Conservation (phyloP, 2,888 invertebrate genomes). For the Eulithis prunata region DNA sequence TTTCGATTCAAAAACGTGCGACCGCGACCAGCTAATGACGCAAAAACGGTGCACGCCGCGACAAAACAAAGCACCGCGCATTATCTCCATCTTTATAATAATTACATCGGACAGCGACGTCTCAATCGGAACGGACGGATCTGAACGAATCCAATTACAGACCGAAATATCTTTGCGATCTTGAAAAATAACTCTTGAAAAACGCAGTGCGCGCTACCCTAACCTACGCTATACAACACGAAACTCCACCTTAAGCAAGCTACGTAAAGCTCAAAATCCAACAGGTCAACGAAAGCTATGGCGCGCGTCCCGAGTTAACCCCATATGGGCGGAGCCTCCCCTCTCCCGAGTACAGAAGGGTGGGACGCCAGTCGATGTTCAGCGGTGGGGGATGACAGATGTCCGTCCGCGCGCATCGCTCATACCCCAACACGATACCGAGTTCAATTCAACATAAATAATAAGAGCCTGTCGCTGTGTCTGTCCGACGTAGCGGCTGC, state of each 20-base stretch:
- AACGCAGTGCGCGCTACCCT: conserved; percentile 64
- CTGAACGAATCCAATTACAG: conserved; percentile 73
- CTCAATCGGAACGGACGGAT: conserved; percentile 65
- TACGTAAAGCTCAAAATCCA: conserved; percentile 46
- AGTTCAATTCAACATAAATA: conserved; percentile 76
- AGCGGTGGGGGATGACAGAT: conserved; percentile 80
- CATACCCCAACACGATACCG: conserved; percentile 74
- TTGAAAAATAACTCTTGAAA: conserved; percentile 68
- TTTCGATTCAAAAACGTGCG: conserved; percentile 16
- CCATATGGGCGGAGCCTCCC: conserved; percentile 56
- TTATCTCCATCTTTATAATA: conserved; percentile 81
- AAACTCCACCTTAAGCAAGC: conserved; percentile 20
- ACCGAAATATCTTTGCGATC: conserved; percentile 70
- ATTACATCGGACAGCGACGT: conserved; percentile 75
- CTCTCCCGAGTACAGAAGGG: conserved; percentile 47
- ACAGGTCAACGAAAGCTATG: conserved; percentile 24
- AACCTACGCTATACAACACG: conserved; percentile 29
- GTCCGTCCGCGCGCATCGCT: conserved; percentile 66
- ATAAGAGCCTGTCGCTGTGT: conserved; percentile 52
- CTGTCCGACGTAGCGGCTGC: conserved; percentile 40
- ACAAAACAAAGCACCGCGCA: conserved; percentile 50
- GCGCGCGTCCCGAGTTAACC: conserved; percentile 43
- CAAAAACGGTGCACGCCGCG: conserved; percentile 34
- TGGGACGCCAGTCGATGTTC: conserved; percentile 67
- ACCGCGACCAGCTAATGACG: conserved; percentile 36